Evolutionary conservation across 2,113 vertebrate genomes (phyloP).

Genomic region (Tylochromis polylepis): DNA sequence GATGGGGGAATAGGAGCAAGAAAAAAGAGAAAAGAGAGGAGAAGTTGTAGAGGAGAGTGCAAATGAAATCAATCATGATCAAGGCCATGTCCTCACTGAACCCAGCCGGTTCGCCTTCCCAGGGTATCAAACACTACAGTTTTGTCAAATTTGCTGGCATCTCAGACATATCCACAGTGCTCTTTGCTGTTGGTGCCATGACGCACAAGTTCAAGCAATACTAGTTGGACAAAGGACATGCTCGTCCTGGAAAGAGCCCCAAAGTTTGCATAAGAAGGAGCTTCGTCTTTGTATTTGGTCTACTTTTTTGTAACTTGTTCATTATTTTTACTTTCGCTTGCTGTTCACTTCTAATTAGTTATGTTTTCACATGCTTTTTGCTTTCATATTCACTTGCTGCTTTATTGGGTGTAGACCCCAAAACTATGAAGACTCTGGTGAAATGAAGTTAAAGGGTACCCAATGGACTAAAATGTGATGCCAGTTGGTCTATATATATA

Average conservation of each 20-base stretch:
- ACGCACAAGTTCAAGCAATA: not conserved
- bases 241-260: not conserved
- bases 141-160: not conserved
- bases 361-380: not conserved
- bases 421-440: not conserved
- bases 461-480: not conserved
- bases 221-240: not conserved
- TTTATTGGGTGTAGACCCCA: not conserved
- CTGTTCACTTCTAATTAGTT: not conserved
- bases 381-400: not conserved
- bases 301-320: not conserved
- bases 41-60: not conserved
- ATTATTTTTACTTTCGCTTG: not conserved
- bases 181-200: not conserved
- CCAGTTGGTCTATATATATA: not conserved
- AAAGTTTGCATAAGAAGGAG: not conserved
- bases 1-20: not conserved
- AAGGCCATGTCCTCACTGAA: slow-evolving; percentile 33
- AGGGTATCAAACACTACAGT: not conserved
- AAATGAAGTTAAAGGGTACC: not conserved
- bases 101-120: not conserved
- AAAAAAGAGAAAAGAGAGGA: not conserved
- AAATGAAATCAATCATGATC: slow-evolving; percentile 39
- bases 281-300: not conserved
- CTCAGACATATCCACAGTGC: not conserved